Evolutionary conservation across 2,888 invertebrate species (phyloP).

Genomic region (Lapara coniferarum): DNA sequence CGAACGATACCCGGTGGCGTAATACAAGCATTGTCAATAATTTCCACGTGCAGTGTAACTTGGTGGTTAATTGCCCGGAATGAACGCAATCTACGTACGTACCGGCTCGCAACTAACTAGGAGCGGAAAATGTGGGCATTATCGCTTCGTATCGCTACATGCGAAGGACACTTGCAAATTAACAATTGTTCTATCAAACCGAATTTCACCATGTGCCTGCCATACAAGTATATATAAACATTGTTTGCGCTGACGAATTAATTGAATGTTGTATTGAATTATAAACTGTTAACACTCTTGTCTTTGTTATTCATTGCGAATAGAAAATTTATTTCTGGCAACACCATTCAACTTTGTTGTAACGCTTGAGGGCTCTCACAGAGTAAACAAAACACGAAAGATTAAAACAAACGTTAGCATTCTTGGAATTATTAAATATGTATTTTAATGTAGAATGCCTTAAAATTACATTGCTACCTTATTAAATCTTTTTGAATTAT

Average conservation of each 20-base stretch:
- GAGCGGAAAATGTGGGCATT: slow-evolving; percentile 62
- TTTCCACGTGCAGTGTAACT: slow-evolving; percentile 64
- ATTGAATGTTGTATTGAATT: background rate
- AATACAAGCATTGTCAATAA: slow-evolving; percentile 63
- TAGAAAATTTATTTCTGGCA: background rate
- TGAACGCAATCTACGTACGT: slow-evolving; percentile 49
- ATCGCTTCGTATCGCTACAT: slow-evolving; percentile 55
- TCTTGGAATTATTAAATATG: background rate
- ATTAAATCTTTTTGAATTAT: background rate
- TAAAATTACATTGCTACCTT: background rate
- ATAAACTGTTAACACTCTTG: background rate
- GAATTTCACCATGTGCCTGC: slow-evolving; percentile 38
- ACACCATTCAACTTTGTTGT: background rate
- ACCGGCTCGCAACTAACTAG: slow-evolving; percentile 42
- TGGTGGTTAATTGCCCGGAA: slow-evolving; percentile 59
- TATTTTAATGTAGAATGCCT: background rate
- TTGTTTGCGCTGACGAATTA: background rate
- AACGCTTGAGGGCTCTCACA: too few relatives aligned
- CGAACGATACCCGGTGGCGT: slow-evolving; percentile 64
- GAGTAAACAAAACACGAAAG: background rate
- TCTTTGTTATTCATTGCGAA: background rate
- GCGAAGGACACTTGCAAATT: slow-evolving; percentile 56
- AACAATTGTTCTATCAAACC: slow-evolving; percentile 42
- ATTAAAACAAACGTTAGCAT: background rate
- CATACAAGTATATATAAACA: slow-evolving; percentile 26